Base-by-base conservation (phyloP, 2,888 invertebrate genomes). In the Callimorpha dominula region DNA sequence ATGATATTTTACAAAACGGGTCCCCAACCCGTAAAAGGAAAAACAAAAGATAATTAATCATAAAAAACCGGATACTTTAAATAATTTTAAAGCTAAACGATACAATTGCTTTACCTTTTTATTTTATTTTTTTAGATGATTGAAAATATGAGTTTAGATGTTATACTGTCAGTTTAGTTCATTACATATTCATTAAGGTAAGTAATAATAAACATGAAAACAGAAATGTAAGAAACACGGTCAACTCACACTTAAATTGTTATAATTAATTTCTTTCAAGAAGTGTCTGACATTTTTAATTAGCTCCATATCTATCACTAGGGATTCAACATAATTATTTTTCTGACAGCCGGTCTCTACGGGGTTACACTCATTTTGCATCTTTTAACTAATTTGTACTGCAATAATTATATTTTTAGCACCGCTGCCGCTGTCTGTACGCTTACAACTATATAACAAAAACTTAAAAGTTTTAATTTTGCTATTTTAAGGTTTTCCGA, bases 281-380 rank as follows among this genome's bases (percentile, higher is more conserved):
- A n/a, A 65, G 73, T 76, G 63, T 76, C 71, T 77, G 83, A 73
- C 72, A 77, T 62, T 79, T 85, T 85, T 86, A 88, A 88, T 88
- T 87, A 85, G 78, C 72, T 70, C 73, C 81, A 72, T 69, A 60
- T 76, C 40, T 57, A 77, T 64, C 73, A 73, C 86, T 62, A n/a
- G 84, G 83, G 89, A 86, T 81, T 83, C 82, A 75, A 82, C 68
- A 74, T 88, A 87, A 89, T 89, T 87, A 88, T 71, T 81, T 81
- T 78, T 70, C 72, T 77, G 88, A 85, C 86, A 83, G 85, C 77
- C 52, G 72, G 66, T 81, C 82, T 75, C 78, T 15, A 6, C 71
- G 71, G 77, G 65, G 79, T 72, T 62, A 72, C 70, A 20, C 50
- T 73, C 43, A 42, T 52, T 68, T 54, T 67, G 40, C 68, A 49